Evolutionary conservation across 2,888 invertebrate genomes (phyloP), one percentile per base, ranked within the genome.

Genomic region (Metellina segmentata): DNA sequence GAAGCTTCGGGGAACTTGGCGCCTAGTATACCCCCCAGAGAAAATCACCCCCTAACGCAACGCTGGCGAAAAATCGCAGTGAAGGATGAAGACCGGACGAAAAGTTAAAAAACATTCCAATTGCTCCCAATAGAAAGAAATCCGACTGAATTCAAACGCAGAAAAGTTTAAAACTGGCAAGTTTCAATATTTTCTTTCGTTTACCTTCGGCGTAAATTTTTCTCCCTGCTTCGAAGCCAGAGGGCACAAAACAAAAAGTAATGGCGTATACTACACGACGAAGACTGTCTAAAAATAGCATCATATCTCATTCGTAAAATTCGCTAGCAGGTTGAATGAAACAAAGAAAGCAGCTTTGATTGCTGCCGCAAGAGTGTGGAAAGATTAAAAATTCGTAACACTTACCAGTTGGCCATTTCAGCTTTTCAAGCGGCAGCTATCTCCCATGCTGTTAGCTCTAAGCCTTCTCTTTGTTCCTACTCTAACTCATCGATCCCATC

Each of bases 261-360:
- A 87, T 87, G 87, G 78, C 91, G 91, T 82, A 74, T 51, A 61
- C 61, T 11, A 78, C 74, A 71, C 48, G 86, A 82, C 52, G 78
- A 86, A 85, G 85, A 86, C 70, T n/a, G n/a, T 83, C 91, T 91
- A 91, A 83, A 91, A 82, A 91, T 91, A 91, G 82, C 87, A 49
- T 8, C 34, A 20, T 61, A 70, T 83, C 51, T 85, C 61, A 75
- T 53, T 85, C 53, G 48, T 75, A 83, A 72, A 52, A n/a, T n/a
- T 52, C 49, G 48, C 20, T 48, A 72, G 52, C 13, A 75, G 74
- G 49, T 61, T 48, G 75, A 61, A 19, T 19, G 7, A 85, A 53
- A 85, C 20, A 48, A 48, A 34, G 16, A 19, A 20, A 13, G n/a
- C 34, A 11, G 13, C 20, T 61, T 48, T 16, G 11, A 78, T 70